These are phyloP conservation scores for Caenorhabditis wallacei DNA, from an alignment of 2,888 invertebrate species.

Conservation along the genomic window DNA sequence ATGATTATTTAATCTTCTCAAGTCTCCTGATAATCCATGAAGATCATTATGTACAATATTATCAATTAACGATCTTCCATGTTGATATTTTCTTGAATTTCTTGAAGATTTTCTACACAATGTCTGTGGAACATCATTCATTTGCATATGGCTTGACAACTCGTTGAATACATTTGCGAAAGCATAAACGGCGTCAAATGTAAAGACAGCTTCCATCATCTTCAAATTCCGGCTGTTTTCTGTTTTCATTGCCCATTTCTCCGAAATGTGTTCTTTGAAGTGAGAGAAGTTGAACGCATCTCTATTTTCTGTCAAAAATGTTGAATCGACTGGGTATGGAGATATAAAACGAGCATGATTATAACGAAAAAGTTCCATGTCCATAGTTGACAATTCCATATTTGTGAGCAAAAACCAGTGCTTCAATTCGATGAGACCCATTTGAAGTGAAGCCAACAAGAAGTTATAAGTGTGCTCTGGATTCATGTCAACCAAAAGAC, in stretches of 20 bases:
- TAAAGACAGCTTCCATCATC: constrained; percentile 76
- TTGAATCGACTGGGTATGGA: constrained; percentile 77
- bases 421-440: constrained; percentile 82
- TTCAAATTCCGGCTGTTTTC: constrained; percentile 68
- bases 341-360: constrained; percentile 83
- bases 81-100: constrained; percentile 74
- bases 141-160: constrained; percentile 64
- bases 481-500: constrained; percentile 80
- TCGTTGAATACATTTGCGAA: constrained; percentile 73
- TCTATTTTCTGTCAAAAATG: constrained; percentile 71
- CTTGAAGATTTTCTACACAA: constrained; percentile 75
- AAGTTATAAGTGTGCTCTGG: constrained; percentile 80
- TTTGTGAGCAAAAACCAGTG: constrained; percentile 83
- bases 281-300: constrained; percentile 72
- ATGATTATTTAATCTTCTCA: constrained; percentile 68
- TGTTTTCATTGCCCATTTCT: constrained; percentile 71
- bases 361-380: constrained; percentile 82
- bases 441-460: constrained; percentile 81
- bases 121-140: constrained; percentile 70
- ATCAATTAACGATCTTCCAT: constrained; percentile 74
- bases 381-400: constrained; percentile 81
- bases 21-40: constrained; percentile 73
- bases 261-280: constrained; percentile 69
- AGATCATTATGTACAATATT: constrained; percentile 68
- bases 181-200: constrained; percentile 76